Base-by-base conservation (phyloP, 2,888 invertebrate genomes). In the Xestia rhomboidea region DNA sequence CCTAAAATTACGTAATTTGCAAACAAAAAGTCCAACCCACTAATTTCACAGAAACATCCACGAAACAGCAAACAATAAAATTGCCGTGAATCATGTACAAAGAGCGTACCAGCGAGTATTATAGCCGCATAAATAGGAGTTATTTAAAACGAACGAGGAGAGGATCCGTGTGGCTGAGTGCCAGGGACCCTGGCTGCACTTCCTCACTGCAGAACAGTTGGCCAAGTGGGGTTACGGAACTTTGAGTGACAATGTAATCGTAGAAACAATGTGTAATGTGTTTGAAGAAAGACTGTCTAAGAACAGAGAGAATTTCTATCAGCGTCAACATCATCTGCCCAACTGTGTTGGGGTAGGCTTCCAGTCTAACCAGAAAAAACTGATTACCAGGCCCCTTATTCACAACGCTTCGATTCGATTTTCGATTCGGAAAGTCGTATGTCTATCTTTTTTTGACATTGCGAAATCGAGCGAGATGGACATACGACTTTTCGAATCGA, bases 171-270 rank as follows among this genome's bases (percentile, higher is more conserved):
- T 85, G 84, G 84, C 86, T 34, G 10, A 24, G 54, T 81, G 81
- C 84, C 85, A 87, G 74, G 18, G 63, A 73, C 84, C 75, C 80
- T 80, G 80, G 41, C 68, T 70, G 63, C 64, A 73, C 57, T 83
- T 77, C 81, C 86, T 79, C 34, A 51, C 64, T 86, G 71, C 79
- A 62, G 70, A 46, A 64, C 27, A 57, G 60, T 71, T 73, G 67
- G 71, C 83, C 54, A 62, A 57, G 11, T 5, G 8, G 51, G 18
- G 34, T 30, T 18, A 63, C 34, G 72, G 73, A 8, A 67, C 30
- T 46, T 38, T 30, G 18, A 41, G 18, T 34, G 51, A 51, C 44
- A 62, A 66, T 8, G 15, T 57, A n/a, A 38, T 63, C 1, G 34
- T 49, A 51, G 51, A 68, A 30, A 68, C 57, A 78, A 57, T 49